A percentile compares a stretch with the other conserved stretches of the same genome.
These are phyloP conservation scores for Setipinna tenuifilis DNA, from an alignment of 2,797 vertebrate species.

Conservation along the genomic window DNA sequence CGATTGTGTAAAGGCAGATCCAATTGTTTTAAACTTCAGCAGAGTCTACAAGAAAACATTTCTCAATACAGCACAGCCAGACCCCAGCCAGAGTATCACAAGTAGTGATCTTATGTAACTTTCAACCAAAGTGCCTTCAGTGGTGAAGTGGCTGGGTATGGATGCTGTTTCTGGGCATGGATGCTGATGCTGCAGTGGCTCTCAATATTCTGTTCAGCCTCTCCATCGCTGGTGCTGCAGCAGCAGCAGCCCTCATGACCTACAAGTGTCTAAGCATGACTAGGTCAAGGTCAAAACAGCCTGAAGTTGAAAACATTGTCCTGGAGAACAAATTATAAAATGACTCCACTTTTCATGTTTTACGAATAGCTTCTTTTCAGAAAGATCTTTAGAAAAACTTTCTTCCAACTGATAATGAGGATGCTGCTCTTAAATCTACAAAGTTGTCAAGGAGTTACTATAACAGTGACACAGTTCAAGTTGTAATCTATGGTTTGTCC, in stretches of 20 bases:
- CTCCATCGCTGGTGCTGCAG: slow-evolving; percentile 31
- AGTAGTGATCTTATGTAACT: neutral
- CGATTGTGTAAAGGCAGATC: too few relatives aligned
- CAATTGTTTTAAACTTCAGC: too few relatives aligned
- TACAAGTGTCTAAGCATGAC: slow-evolving; percentile 25
- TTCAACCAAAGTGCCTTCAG: slow-evolving; percentile 4
- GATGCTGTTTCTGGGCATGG: slow-evolving; percentile 42
- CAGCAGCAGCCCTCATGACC: slow-evolving; percentile 5
- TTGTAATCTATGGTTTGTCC: slow-evolving; percentile 26
- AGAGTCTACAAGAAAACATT: too few relatives aligned
- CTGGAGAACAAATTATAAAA: neutral
- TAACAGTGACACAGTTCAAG: neutral
- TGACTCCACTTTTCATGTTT: neutral
- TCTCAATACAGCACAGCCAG: too few relatives aligned
- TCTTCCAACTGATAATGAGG: neutral
- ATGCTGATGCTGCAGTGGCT: slow-evolving; percentile 47
- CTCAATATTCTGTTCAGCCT: slow-evolving; percentile 47
- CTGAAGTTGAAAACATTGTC: neutral
- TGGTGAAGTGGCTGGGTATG: slow-evolving; percentile 54
- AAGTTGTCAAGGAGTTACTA: neutral
- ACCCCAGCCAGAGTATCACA: too few relatives aligned
- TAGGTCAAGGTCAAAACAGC: neutral
- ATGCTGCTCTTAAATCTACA: neutral
- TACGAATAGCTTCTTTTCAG: neutral
- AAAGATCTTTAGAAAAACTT: neutral